Evolutionary conservation across 2,888 invertebrate species (phyloP), one percentile per base, ranked within the genome.

Genomic region (Calliscelio sp.): DNA sequence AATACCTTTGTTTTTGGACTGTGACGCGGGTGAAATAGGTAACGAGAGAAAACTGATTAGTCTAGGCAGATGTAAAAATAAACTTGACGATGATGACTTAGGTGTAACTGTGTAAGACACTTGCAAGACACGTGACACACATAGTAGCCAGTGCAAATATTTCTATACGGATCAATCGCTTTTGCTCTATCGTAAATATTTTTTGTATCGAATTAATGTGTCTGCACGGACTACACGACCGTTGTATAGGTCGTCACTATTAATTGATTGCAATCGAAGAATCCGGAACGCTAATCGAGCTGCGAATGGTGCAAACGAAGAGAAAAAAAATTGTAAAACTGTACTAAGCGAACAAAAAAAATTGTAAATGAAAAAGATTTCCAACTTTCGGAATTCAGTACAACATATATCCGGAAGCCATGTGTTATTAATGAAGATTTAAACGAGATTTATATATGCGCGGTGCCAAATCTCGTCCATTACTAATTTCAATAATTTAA

Each of bases 161-260:
- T 82, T 82, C 74, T 84, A 75, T 79, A 79, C 74, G 49, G 68
- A 79, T 74, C 74, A 74, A 79, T 80, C 65, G 73, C 82, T 81
- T 77, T 66, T 68, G 73, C 65, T 73, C 71, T 71, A 77, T n/a
- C 51, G 25, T 75, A 24, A 71, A 65, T 82, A 82, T 82, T 77
- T 82, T 82, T 82, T 82, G 70, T 82, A 82, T 70, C 32, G 38
- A 70, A 38, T 77, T 38, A 18, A 46, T 70, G 70, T 81, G 38
- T 49, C 49, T 57, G 61, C 55, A 71, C 53, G 24, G 41, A 81
- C 18, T 61, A 68, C 16, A 20, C 55, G 57, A 38, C 66, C 55
- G 68, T 46, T 68, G 53, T 81, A 74, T 63, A 57, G 79, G 65
- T 73, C 35, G 46, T 44, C 70, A 18, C 18, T 53, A 38, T 22